Evolutionary conservation across 2,888 invertebrate species (phyloP).

Genomic region (Drosophila aldrichi): DNA sequence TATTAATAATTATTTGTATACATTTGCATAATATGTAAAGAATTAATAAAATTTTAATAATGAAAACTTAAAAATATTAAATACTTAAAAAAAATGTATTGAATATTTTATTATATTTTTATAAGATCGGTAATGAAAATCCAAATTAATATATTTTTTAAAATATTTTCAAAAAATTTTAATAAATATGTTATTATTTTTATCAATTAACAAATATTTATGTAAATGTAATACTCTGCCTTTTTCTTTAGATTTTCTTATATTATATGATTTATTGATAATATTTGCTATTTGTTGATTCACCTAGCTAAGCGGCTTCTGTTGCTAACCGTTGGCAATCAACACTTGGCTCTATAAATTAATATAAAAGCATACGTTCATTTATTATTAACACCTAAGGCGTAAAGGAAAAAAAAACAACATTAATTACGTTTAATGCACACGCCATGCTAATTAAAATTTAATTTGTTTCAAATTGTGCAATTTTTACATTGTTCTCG

Average conservation of each 20-base stretch:
- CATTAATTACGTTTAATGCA: conserved; percentile 68
- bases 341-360: conserved; percentile 8
- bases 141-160: too few relatives aligned
- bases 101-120: too few relatives aligned
- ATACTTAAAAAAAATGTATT: too few relatives aligned
- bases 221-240: background rate
- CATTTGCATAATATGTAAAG: too few relatives aligned
- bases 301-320: conserved; percentile 32
- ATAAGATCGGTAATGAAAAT: too few relatives aligned
- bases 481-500: conserved; percentile 58
- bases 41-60: too few relatives aligned
- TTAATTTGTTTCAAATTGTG: conserved; percentile 65
- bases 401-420: conserved; percentile 58
- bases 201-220: background rate
- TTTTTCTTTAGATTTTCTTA: background rate
- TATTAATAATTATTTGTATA: too few relatives aligned
- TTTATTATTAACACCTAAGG: conserved; percentile 72
- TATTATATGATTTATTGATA: background rate
- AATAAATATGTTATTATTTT: too few relatives aligned
- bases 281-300: conserved; percentile 50
- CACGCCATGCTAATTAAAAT: conserved; percentile 71
- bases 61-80: too few relatives aligned
- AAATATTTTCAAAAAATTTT: too few relatives aligned
- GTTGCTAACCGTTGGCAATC: conserved; percentile 21
- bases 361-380: conserved; percentile 40